Evolutionary conservation across 1,140 invertebrate species (phyloP).

Genomic region (Drosophila gunungcola): DNA sequence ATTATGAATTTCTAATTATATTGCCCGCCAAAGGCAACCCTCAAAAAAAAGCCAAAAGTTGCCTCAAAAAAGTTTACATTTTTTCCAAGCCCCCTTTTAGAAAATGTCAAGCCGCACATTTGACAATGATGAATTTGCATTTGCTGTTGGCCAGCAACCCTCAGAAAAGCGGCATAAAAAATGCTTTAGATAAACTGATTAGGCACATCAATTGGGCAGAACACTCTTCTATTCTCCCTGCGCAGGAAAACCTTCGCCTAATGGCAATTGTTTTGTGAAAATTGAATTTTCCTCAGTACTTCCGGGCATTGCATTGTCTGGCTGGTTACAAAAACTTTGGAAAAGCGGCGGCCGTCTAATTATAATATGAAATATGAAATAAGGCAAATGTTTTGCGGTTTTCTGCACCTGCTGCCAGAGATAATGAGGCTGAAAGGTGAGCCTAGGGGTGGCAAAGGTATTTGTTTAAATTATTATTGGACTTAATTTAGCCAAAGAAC

Average conservation of each 20-base stretch:
- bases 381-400: conserved; percentile 71
- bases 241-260: conserved; percentile 39
- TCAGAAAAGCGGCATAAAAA: conserved; percentile 13
- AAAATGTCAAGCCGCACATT: conserved; percentile 77
- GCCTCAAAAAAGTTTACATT: conserved; percentile 67
- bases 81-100: conserved; percentile 37
- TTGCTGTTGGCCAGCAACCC: conserved; percentile 62
- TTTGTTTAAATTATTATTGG: conserved; percentile 82
- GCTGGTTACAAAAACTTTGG: conserved; percentile 14
- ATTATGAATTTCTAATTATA: conserved; percentile 84
- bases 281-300: conserved; percentile 77
- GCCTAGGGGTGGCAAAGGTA: conserved; percentile 60
- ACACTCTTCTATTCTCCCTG: conserved; percentile 33
- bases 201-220: conserved; percentile 76
- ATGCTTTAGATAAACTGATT: conserved; percentile 77
- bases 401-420: conserved; percentile 75
- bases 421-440: conserved; percentile 71
- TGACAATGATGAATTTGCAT: conserved; percentile 81
- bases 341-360: conserved; percentile 60
- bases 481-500: conserved; percentile 76
- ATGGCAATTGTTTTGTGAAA: conserved; percentile 81
- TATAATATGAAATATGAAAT: conserved; percentile 77
- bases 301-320: conserved; percentile 58
- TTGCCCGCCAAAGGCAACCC: conserved; percentile 49
- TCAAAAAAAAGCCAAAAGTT: conserved; percentile 48